A percentile compares a stretch with the other conserved stretches of the same genome.
These are phyloP conservation scores for Leptinotarsa haldemani DNA, from an alignment of 2,888 invertebrate species.

Conservation along the genomic window DNA sequence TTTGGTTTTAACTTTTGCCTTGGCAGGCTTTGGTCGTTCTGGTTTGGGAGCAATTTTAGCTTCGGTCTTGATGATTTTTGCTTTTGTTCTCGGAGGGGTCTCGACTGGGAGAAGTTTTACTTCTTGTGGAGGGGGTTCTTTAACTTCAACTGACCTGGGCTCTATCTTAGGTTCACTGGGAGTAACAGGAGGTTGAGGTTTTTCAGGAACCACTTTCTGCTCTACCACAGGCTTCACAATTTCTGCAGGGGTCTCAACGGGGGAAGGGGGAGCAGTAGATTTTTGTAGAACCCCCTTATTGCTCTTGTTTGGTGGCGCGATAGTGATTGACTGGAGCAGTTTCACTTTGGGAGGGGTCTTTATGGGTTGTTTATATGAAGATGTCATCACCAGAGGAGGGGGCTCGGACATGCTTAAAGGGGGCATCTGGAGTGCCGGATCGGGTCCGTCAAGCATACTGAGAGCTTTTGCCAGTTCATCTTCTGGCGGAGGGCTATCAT, in stretches of 20 bases:
- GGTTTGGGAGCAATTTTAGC: constrained; percentile 26
- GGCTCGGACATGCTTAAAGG: constrained; percentile 35
- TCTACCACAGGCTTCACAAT: constrained; percentile 23
- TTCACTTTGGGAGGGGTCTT: constrained; percentile 45
- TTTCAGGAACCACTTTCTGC: constrained; percentile 24
- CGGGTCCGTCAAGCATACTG: constrained; percentile 61
- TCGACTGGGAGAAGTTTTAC: not conserved
- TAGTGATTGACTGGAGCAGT: constrained; percentile 44
- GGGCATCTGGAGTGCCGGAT: constrained; percentile 36
- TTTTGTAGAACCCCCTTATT: constrained; percentile 19
- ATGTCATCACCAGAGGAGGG: constrained; percentile 40
- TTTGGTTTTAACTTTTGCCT: constrained; percentile 35
- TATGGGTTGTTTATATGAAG: constrained; percentile 26
- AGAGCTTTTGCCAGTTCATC: constrained; percentile 64
- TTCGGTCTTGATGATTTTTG: constrained; percentile 41
- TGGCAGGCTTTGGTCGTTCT: constrained; percentile 32
- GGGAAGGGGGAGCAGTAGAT: not conserved
- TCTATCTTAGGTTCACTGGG: not conserved
- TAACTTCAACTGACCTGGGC: not conserved
- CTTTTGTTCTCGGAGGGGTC: constrained; percentile 34
- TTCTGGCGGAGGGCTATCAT: constrained; percentile 60
- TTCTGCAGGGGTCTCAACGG: not conserved
- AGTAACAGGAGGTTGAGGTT: not conserved
- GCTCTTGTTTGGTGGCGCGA: constrained; percentile 36
- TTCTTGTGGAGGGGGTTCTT: not conserved